Base-by-base conservation (phyloP, 1,140 invertebrate genomes). In the Atopsyche davidsoni region DNA sequence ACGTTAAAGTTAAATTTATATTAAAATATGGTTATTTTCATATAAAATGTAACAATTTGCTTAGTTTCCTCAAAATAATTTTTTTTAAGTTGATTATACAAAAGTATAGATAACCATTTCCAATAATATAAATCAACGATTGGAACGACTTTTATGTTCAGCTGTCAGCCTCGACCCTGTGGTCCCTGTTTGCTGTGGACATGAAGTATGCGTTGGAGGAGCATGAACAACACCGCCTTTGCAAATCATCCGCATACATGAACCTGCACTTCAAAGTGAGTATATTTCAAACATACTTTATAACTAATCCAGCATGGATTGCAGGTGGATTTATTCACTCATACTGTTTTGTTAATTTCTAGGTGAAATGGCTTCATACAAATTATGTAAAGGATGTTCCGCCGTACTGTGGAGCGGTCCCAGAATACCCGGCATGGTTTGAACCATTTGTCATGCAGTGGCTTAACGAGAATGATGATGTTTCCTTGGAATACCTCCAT, bases 391-490 rank as follows among this genome's bases (percentile, higher is more conserved):
- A 89, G 65, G 94, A 98, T 65, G 88, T 98, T 52, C 94, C 95
- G 56, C 91, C 92, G 7, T 96, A 96, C 67, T 98, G 97, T 64
- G 89, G 88, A 43, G 81, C 87, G 38, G 92, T 98, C 51, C 85
- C 85, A 1, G 85, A 98, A 68, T 99, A 99, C 72, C 96, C 96
- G 6, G 89, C 92, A 60, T 99, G 96, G 96, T 99, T 99, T 71
- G 96, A 99, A 66, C 95, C 96, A 2, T 99, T 99, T 73, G 97
- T 99, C 0, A 98, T 99, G 95, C 96, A 99, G 69, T 99, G 97
- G 97, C 78, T 99, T 3, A 99, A 99, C 70, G 97, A 99, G 68
- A 99, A 99, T 63, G 97, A 99, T 68, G 96, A 98, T 62, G 95
- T 98, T 2, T 99, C 96, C 1, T 78, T 99, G 62, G 96, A 99